Evolutionary conservation across 2,888 invertebrate species (phyloP).

Genomic region (Dioctria rufipes): DNA sequence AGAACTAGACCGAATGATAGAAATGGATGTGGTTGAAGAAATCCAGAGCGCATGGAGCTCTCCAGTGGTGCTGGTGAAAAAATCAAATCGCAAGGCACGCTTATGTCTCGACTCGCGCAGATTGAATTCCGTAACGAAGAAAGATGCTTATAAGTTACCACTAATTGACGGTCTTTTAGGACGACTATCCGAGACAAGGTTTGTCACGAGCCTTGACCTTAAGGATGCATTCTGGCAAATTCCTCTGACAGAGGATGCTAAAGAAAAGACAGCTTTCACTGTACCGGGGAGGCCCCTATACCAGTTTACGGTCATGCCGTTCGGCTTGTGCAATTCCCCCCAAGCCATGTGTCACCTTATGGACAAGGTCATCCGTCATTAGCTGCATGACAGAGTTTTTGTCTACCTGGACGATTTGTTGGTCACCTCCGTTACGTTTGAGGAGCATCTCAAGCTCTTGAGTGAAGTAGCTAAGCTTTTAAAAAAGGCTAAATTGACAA

Average conservation of each 20-base stretch:
- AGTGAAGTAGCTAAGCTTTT: too few relatives aligned
- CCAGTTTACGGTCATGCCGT: conserved; percentile 60
- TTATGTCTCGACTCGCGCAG: conserved; percentile 64
- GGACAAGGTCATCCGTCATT: background rate
- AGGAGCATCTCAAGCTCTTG: too few relatives aligned
- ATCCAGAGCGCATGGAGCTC: conserved; percentile 63
- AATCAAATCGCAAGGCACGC: conserved; percentile 60
- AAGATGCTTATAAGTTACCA: conserved; percentile 62
- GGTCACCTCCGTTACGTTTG: too few relatives aligned
- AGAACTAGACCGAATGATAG: conserved; percentile 65
- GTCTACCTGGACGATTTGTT: too few relatives aligned
- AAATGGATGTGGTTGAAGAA: conserved; percentile 62
- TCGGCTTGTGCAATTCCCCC: conserved; percentile 24
- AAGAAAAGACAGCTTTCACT: conserved; percentile 61
- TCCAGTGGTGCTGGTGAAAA: conserved; percentile 62
- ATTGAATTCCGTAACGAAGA: conserved; percentile 63
- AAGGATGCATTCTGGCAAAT: conserved; percentile 61
- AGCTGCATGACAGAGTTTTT: too few relatives aligned
- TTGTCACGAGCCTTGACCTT: conserved; percentile 62
- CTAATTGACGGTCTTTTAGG: conserved; percentile 61
- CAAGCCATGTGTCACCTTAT: too few relatives aligned
- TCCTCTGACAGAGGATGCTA: background rate
- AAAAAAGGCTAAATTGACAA: too few relatives aligned
- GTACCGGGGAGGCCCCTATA: conserved; percentile 61
- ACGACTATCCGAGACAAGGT: conserved; percentile 61